phyloP scores from a whole-genome alignment of 2,113 vertebrate genomes.

The Acinonyx jubatus region DNA sequence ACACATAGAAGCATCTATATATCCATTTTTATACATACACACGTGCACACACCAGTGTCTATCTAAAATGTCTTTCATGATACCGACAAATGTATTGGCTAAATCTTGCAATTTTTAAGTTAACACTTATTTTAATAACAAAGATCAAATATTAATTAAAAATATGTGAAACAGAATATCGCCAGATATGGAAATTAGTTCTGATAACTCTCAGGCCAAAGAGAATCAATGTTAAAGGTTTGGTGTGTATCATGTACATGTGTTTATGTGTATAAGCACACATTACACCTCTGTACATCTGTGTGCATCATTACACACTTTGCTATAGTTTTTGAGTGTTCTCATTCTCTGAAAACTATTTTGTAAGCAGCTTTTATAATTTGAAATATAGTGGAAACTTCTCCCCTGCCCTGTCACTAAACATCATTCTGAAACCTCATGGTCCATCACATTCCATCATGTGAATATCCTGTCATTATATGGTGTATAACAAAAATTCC shows the following conservation, averaged over 20 bases:
- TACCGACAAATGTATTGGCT: not conserved
- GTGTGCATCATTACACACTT: not conserved
- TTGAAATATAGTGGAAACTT: not conserved
- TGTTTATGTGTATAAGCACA: not conserved
- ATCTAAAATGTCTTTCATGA: not conserved
- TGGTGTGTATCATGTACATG: accelerated
- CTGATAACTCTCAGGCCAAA: not conserved
- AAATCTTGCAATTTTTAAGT: not conserved
- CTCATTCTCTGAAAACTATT: not conserved
- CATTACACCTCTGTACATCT: not conserved
- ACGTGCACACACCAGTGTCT: not conserved
- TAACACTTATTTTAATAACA: not conserved
- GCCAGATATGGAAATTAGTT: not conserved
- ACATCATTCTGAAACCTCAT: not conserved
- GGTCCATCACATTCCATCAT: not conserved
- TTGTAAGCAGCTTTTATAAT: not conserved
- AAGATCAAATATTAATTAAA: not conserved
- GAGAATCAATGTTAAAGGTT: not conserved
- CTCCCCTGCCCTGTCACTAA: not conserved
- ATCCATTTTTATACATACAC: not conserved
- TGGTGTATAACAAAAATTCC: not conserved
- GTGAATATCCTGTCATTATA: not conserved
- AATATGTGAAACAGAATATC: not conserved
- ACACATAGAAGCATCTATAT: no score
- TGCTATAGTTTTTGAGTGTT: not conserved